phyloP scores from a whole-genome alignment of 1,140 invertebrate genomes.

The Lerema accius region DNA sequence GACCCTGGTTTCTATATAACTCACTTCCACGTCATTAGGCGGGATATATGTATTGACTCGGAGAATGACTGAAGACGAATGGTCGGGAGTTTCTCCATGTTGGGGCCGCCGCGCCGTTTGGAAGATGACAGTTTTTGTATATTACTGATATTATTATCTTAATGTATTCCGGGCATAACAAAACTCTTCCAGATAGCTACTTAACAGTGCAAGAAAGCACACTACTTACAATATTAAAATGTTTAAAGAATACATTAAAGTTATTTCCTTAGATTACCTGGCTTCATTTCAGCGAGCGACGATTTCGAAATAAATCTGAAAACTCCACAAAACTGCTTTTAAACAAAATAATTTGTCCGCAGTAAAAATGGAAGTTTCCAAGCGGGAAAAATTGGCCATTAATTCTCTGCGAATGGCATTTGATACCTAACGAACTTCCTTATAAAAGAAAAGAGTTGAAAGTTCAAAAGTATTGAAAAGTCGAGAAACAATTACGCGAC shows the following conservation, averaged over 20 bases:
- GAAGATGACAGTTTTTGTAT: background rate
- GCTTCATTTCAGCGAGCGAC: background rate
- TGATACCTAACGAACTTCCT: constrained; percentile 18
- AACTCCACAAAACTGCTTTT: background rate
- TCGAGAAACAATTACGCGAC: constrained; percentile 3
- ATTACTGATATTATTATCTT: no score
- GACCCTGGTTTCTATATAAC: constrained; percentile 55
- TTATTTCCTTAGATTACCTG: background rate
- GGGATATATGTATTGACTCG: constrained; percentile 59
- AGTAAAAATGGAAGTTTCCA: constrained; percentile 5
- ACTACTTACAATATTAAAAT: no score
- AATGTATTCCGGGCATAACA: no score
- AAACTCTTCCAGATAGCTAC: no score
- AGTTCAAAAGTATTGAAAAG: constrained; percentile 12
- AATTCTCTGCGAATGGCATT: constrained; percentile 28
- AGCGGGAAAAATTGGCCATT: constrained; percentile 26
- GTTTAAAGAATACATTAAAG: background rate
- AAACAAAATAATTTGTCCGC: constrained; percentile 11
- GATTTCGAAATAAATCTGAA: constrained; percentile 1
- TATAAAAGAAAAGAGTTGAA: constrained; percentile 10
- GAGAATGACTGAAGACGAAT: constrained; percentile 47
- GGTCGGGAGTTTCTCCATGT: constrained; percentile 18
- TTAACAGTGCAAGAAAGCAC: no score
- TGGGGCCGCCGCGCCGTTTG: background rate
- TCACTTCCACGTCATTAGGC: constrained; percentile 66